Evolutionary conservation across 2,888 invertebrate species (phyloP).

Genomic region (Onthophagus sagittarius): DNA sequence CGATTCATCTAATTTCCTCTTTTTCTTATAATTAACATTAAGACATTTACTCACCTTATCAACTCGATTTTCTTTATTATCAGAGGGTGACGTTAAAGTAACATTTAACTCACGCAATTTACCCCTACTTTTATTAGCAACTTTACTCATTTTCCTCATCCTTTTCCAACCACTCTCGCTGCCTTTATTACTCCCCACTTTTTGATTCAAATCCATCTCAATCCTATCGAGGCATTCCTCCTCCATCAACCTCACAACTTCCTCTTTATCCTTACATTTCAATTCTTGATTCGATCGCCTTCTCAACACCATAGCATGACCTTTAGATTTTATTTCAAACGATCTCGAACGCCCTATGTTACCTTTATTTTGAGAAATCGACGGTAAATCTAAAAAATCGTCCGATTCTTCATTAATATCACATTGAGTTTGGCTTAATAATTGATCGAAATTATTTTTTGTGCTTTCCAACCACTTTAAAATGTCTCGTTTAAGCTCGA

Average conservation of each 20-base stretch:
- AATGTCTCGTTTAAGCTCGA: not conserved
- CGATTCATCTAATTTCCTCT: no score
- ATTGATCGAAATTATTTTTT: not conserved
- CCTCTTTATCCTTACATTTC: not conserved
- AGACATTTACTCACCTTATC: no score
- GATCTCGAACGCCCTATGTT: not conserved
- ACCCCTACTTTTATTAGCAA: not conserved
- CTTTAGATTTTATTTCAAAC: not conserved
- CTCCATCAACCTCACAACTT: not conserved
- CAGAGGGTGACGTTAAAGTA: not conserved
- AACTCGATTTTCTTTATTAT: not conserved
- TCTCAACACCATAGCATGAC: not conserved
- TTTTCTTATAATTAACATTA: no score
- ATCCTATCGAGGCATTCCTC: not conserved
- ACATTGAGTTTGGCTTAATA: not conserved
- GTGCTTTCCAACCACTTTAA: not conserved
- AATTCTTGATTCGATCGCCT: not conserved
- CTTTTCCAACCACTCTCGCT: not conserved
- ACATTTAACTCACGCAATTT: not conserved
- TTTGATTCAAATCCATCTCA: not conserved
- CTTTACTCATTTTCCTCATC: not conserved
- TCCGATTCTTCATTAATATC: not conserved
- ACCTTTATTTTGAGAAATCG: not conserved
- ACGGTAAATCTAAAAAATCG: not conserved
- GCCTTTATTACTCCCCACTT: not conserved